Evolutionary conservation across 2,113 vertebrate species (phyloP).

Genomic region (Menidia beryllina): DNA sequence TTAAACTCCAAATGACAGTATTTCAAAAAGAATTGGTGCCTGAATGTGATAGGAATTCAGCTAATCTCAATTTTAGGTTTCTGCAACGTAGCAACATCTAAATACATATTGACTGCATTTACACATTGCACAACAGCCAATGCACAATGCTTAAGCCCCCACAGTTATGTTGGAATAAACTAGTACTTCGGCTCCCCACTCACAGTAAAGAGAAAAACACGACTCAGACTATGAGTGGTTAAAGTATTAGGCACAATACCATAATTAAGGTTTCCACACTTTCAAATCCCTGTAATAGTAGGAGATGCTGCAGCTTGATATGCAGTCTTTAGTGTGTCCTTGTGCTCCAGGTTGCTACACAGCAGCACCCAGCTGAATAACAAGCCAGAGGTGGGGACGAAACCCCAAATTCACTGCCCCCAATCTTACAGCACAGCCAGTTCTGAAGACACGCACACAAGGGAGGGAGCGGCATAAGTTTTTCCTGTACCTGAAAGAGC

Average conservation of each 20-base stretch:
- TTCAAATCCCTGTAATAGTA: conserved; percentile 67
- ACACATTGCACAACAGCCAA: conserved; percentile 6
- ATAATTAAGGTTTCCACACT: conserved; percentile 71
- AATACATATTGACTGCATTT: conserved; percentile 21
- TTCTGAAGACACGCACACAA: not conserved
- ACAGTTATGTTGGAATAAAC: conserved; percentile 41
- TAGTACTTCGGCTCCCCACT: conserved; percentile 44
- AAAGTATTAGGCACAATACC: conserved; percentile 61
- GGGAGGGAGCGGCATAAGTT: not conserved
- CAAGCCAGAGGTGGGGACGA: conserved; percentile 54
- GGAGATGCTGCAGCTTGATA: conserved; percentile 56
- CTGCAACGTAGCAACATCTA: conserved; percentile 27
- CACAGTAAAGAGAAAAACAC: conserved; percentile 55
- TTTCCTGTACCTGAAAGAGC: conserved; percentile 12
- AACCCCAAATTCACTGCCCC: too few relatives aligned
- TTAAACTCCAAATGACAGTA: conserved; percentile 3
- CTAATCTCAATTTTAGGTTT: conserved; percentile 2
- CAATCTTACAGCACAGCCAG: conserved; percentile 5
- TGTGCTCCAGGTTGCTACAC: conserved; percentile 33
- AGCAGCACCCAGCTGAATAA: conserved; percentile 44
- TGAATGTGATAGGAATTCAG: not conserved
- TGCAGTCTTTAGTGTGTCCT: conserved; percentile 46
- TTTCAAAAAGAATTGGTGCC: conserved; percentile 3
- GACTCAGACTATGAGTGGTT: conserved; percentile 49
- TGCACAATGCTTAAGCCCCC: conserved; percentile 22